These are phyloP conservation scores for Panagrolaimus sp. DNA, from an alignment of 1,140 invertebrate species.

Conservation along the genomic window DNA sequence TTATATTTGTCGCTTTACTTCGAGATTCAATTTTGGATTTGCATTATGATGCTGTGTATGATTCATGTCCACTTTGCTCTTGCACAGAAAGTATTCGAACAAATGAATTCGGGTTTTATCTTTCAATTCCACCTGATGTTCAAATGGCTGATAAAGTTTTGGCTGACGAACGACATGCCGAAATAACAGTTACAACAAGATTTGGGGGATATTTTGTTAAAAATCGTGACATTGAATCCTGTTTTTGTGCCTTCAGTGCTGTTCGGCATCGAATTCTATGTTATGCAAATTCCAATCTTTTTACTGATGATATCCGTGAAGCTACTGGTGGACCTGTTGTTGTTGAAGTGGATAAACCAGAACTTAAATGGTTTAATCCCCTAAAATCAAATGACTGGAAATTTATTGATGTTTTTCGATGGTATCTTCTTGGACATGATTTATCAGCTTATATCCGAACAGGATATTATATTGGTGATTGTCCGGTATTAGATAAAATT, in stretches of 20 bases:
- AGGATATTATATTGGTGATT: not conserved
- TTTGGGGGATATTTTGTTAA: not conserved
- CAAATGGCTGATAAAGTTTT: not conserved
- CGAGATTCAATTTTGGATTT: slow-evolving; percentile 43
- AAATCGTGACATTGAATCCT: not conserved
- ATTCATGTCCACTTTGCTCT: slow-evolving; percentile 48
- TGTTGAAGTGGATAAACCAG: not conserved
- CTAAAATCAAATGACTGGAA: not conserved
- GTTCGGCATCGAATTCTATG: slow-evolving; percentile 50
- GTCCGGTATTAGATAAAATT: not conserved
- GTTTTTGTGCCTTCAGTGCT: slow-evolving; percentile 32
- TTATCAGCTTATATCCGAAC: not conserved
- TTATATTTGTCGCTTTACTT: not conserved
- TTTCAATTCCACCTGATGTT: slow-evolving; percentile 2
- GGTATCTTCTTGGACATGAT: slow-evolving; percentile 5
- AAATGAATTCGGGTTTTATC: slow-evolving; percentile 39
- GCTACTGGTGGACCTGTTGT: slow-evolving; percentile 17
- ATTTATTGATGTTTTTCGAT: not conserved
- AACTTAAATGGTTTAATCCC: slow-evolving; percentile 28
- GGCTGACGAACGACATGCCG: not conserved
- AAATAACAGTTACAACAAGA: not conserved
- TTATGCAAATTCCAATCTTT: slow-evolving; percentile 31
- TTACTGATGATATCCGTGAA: slow-evolving; percentile 42
- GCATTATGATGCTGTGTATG: slow-evolving; percentile 46
- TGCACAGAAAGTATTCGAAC: slow-evolving; percentile 46